phyloP scores from a whole-genome alignment of 2,113 vertebrate species.

The Anguilla rostrata region DNA sequence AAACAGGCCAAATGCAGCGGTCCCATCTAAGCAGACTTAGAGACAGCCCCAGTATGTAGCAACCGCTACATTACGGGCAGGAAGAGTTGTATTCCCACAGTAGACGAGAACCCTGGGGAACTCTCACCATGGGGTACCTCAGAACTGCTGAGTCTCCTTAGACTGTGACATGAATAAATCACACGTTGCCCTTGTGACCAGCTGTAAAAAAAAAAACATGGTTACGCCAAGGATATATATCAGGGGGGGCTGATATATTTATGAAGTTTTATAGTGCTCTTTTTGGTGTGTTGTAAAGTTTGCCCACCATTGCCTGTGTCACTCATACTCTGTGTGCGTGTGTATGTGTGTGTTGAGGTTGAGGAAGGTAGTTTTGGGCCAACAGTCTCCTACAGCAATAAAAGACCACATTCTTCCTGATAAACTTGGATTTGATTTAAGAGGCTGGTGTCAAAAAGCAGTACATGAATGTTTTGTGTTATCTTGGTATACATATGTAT shows the following conservation, averaged over 20 bases:
- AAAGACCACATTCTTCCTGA: no score
- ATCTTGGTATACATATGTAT: not conserved
- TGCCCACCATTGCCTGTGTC: not conserved
- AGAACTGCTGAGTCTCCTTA: not conserved
- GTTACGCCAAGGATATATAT: not conserved
- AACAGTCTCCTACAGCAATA: not conserved
- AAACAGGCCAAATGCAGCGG: not conserved
- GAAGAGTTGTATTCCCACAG: not conserved
- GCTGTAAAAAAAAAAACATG: not conserved
- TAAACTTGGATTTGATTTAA: no score
- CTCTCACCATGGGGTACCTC: slow-evolving; percentile 14
- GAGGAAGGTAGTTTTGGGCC: not conserved
- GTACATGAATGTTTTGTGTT: no score
- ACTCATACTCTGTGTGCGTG: not conserved
- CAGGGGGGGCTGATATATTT: not conserved
- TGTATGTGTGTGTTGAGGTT: slow-evolving; percentile 15
- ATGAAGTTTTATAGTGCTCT: not conserved
- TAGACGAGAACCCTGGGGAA: not conserved
- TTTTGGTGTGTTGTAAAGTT: slow-evolving; percentile 1
- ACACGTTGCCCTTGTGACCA: not conserved
- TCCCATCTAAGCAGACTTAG: not conserved
- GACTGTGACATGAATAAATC: not conserved
- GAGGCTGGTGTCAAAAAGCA: no score
- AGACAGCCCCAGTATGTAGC: not conserved
- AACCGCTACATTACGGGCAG: no score